These are phyloP conservation scores for Cryptus armator DNA, from an alignment of 2,888 invertebrate genomes.

Conservation along the genomic window DNA sequence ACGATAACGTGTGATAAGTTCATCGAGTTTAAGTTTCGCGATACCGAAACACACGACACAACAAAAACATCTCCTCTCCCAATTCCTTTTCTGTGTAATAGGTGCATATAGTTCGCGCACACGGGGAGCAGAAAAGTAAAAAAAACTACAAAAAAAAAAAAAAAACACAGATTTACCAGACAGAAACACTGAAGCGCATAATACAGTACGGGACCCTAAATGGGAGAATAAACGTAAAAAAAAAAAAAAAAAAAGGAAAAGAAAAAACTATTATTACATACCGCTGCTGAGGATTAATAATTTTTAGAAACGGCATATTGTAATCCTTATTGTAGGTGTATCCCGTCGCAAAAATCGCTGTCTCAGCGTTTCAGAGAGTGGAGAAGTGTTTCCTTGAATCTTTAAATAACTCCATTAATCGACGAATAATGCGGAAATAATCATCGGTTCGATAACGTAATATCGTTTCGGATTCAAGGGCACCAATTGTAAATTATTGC, in stretches of 20 bases:
- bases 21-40: slow-evolving; percentile 64
- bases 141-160: neutral
- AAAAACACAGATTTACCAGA: slow-evolving; percentile 48
- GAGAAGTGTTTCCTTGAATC: slow-evolving; percentile 44
- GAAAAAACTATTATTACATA: slow-evolving; percentile 39
- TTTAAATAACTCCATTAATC: slow-evolving; percentile 26
- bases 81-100: slow-evolving; percentile 71
- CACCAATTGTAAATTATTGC: slow-evolving; percentile 57
- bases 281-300: slow-evolving; percentile 71
- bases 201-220: slow-evolving; percentile 30
- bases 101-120: slow-evolving; percentile 72
- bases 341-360: slow-evolving; percentile 67
- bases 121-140: slow-evolving; percentile 48
- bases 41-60: slow-evolving; percentile 22
- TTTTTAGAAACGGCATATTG: slow-evolving; percentile 72
- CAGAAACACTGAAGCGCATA: slow-evolving; percentile 29
- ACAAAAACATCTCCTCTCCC: slow-evolving; percentile 33
- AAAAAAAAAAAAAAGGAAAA: neutral
- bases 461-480: slow-evolving; percentile 60
- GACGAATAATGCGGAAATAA: neutral
- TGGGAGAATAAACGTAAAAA: slow-evolving; percentile 18
- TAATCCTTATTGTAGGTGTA: slow-evolving; percentile 75
- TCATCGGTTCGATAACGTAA: slow-evolving; percentile 5
- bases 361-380: slow-evolving; percentile 42
- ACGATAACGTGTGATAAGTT: slow-evolving; percentile 66